Percentiles rank a stretch among this genome's conserved stretches.
Conservation (phyloP, 2,113 vertebrate species). For the Entelurus aequoreus region DNA sequence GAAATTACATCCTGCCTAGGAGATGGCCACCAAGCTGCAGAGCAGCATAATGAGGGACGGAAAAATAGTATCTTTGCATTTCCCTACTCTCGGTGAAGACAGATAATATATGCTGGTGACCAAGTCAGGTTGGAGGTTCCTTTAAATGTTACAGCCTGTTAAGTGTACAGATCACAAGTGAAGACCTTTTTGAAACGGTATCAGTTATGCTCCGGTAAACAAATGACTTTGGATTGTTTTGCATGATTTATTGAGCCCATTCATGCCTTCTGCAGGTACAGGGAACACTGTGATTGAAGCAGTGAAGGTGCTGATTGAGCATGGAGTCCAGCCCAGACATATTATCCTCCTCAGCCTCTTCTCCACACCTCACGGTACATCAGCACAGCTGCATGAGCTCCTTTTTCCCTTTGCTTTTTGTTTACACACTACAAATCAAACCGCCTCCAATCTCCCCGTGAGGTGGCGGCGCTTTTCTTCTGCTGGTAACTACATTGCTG, state of each 20-base stretch:
- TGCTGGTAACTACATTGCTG: conserved; percentile 4
- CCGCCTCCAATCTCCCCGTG: conserved; percentile 8
- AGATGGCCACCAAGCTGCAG: conserved; percentile 68
- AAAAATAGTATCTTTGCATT: conserved; percentile 60
- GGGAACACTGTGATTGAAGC: conserved; percentile 96
- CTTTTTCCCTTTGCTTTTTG: conserved; percentile 15
- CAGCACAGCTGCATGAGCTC: conserved; percentile 2
- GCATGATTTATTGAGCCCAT: neutral
- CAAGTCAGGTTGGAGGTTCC: conserved; percentile 20
- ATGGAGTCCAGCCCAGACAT: conserved; percentile 85
- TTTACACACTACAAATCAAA: conserved; percentile 13
- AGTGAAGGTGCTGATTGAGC: conserved; percentile 89
- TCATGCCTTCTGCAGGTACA: conserved; percentile 73
- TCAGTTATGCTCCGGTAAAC: neutral
- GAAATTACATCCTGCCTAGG: conserved; percentile 69
- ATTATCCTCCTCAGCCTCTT: conserved; percentile 95
- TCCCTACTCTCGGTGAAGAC: conserved; percentile 22
- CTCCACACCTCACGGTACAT: conserved; percentile 89
- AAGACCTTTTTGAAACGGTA: conserved; percentile 10
- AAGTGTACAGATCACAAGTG: conserved; percentile 3
- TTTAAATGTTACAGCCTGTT: conserved; percentile 35
- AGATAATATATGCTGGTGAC: conserved; percentile 13
- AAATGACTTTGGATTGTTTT: neutral
- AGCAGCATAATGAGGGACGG: conserved; percentile 65
- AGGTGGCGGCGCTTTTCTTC: conserved; percentile 4